These are phyloP conservation scores for Saccostrea echinata DNA, from an alignment of 1,140 invertebrate genomes.

Conservation along the genomic window DNA sequence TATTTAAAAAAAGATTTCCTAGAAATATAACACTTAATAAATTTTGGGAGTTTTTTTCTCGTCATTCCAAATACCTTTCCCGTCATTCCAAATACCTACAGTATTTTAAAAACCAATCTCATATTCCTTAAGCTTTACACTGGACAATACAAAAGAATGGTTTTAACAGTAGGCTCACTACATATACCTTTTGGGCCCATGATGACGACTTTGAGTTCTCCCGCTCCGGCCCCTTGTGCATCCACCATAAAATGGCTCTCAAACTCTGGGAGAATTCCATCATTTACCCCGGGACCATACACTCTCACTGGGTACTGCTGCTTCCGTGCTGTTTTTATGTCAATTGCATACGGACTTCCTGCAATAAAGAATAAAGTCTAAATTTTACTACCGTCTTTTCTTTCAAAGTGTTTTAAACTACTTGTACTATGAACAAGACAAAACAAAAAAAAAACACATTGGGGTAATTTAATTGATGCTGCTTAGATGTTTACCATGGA, in stretches of 20 bases:
- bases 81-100: no score
- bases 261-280: conserved; percentile 95
- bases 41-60: no score
- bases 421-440: no score
- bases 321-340: conserved; percentile 88
- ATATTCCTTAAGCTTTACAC: no score
- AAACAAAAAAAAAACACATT: no score
- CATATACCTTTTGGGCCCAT: conserved; percentile 93
- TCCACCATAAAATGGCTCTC: conserved; percentile 98
- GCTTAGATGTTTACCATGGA: conserved; percentile 75
- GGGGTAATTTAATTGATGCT: no score
- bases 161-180: not conserved
- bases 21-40: not conserved
- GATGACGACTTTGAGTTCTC: conserved; percentile 90
- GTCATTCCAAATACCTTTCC: no score
- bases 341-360: conserved; percentile 93
- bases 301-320: conserved; percentile 90
- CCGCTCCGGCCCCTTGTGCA: conserved; percentile 95
- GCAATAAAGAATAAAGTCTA: conserved; percentile 67
- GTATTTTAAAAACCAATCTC: no score
- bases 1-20: conserved; percentile 1
- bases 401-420: no score
- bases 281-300: conserved; percentile 97
- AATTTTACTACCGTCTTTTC: no score
- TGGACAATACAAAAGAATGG: not conserved